Percentiles rank a stretch among this genome's conserved stretches.
Conservation (phyloP, 2,797 vertebrate species). For the Danio albolineatus region DNA sequence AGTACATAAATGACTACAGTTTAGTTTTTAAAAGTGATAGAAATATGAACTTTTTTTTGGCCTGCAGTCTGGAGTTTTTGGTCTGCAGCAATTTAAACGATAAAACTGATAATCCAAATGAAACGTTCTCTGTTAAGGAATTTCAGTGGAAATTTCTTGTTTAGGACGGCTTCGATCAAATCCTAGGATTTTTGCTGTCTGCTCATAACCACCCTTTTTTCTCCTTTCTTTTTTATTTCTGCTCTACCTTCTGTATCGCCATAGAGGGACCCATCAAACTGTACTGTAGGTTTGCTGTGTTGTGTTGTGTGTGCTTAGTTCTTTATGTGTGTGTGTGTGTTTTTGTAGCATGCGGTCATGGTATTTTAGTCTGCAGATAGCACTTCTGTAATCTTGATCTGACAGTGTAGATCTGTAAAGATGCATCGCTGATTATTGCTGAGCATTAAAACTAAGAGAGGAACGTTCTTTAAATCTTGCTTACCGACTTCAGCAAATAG, state of each 20-base stretch:
- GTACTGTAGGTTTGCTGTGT: slow-evolving; percentile 93
- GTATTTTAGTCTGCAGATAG: slow-evolving; percentile 66
- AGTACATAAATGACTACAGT: too few relatives aligned
- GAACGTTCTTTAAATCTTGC: slow-evolving; percentile 51
- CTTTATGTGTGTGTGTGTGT: background rate
- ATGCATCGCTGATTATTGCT: slow-evolving; percentile 35
- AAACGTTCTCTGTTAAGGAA: background rate
- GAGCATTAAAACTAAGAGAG: slow-evolving; percentile 52
- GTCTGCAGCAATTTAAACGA: too few relatives aligned
- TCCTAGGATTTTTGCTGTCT: slow-evolving; percentile 14
- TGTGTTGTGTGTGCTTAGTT: slow-evolving; percentile 42
- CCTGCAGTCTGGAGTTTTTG: too few relatives aligned
- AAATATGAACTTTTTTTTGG: too few relatives aligned
- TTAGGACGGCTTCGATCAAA: background rate
- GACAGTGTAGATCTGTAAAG: background rate
- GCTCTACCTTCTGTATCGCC: slow-evolving; percentile 76
- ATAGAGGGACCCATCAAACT: slow-evolving; percentile 99
- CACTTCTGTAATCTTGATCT: slow-evolving; percentile 15
- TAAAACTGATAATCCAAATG: background rate
- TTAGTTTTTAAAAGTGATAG: too few relatives aligned
- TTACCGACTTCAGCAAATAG: slow-evolving; percentile 57
- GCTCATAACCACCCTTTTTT: slow-evolving; percentile 46
- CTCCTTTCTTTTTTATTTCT: slow-evolving; percentile 38
- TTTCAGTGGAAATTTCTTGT: background rate
- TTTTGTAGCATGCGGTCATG: slow-evolving; percentile 66